Percentiles rank a stretch among this genome's conserved stretches.
These are phyloP conservation scores for Stratiolaelaps scimitus DNA, from an alignment of 1,140 invertebrate species.

Conservation along the genomic window DNA sequence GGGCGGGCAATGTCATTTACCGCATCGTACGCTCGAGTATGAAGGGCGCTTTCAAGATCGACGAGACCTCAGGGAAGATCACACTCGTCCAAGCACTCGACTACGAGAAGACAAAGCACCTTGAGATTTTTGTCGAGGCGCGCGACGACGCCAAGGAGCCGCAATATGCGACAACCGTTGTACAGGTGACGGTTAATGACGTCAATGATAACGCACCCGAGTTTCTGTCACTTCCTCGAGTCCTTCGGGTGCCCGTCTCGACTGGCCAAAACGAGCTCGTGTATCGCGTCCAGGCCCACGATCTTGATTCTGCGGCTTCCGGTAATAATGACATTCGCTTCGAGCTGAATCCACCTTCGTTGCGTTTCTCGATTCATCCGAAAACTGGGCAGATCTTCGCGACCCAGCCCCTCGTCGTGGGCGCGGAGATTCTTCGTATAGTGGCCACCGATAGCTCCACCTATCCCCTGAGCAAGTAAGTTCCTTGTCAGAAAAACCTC, in stretches of 20 bases:
- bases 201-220: constrained; percentile 76
- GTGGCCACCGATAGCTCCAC: constrained; percentile 35
- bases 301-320: constrained; percentile 70
- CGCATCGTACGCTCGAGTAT: constrained; percentile 29
- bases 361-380: constrained; percentile 75
- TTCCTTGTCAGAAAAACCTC: too few relatives aligned
- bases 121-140: constrained; percentile 82
- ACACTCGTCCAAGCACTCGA: constrained; percentile 81
- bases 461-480: constrained; percentile 35
- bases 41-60: constrained; percentile 58
- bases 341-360: constrained; percentile 48
- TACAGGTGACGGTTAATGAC: constrained; percentile 70
- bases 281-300: constrained; percentile 70
- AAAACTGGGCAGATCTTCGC: constrained; percentile 74
- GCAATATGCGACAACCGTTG: constrained; percentile 36
- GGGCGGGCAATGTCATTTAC: constrained; percentile 35
- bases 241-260: constrained; percentile 51
- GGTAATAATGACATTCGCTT: constrained; percentile 61
- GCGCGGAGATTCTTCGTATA: constrained; percentile 42
- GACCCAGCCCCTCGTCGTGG: constrained; percentile 82
- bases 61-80: constrained; percentile 75
- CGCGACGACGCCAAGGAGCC: constrained; percentile 42
- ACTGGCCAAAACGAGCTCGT: constrained; percentile 40
- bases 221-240: constrained; percentile 53
- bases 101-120: constrained; percentile 79